Base-by-base conservation (phyloP, 2,888 invertebrate species). In the Ditylenchus weischeri region DNA sequence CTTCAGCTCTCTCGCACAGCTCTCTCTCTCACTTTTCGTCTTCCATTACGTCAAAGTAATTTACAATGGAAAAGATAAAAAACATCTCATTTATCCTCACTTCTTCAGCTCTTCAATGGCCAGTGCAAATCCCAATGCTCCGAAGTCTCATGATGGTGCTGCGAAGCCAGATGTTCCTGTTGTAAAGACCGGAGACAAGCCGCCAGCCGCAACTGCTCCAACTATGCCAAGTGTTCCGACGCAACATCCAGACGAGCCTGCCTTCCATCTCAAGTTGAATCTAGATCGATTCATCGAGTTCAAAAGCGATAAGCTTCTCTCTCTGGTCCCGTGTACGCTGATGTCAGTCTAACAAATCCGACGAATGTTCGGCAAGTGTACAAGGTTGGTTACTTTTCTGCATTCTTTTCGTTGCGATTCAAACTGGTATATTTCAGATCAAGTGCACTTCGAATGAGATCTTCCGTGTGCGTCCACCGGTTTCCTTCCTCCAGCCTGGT, bases 401-500 rank as follows among this genome's bases (percentile, higher is more conserved):
- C 23, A 8, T 62, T 8, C 11, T 4, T 23, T 36, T 11, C 4
- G n/a, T n/a, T n/a, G n/a, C n/a, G n/a, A n/a, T n/a, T n/a, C n/a
- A n/a, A n/a, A n/a, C n/a, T n/a, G n/a, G n/a, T n/a, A n/a, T n/a
- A n/a, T n/a, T 73, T 64, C 58, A 72, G 72, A 57, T 70, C n/a
- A 71, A 71, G 51, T 63, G 64, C 54, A 71, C 71, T 13, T 63
- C 62, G 6, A 70, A 62, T 50, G 69, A 71, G 47, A 62, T 70
- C 60, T 71, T 71, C 66, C 71, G 71, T 29, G 64, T 71, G 43
- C 63, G 64, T 23, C 69, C 71, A 18, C 76, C 77, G 7, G 67
- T 78, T 57, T 76, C 75, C 19, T 78, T 74, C 65, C 57, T 77
- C 47, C 70, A 72, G 47, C 65, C 76, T 23, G 74, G 71, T 43